These are phyloP conservation scores for Mus caroli DNA, from an alignment of 2,797 vertebrate species.

Conservation along the genomic window DNA sequence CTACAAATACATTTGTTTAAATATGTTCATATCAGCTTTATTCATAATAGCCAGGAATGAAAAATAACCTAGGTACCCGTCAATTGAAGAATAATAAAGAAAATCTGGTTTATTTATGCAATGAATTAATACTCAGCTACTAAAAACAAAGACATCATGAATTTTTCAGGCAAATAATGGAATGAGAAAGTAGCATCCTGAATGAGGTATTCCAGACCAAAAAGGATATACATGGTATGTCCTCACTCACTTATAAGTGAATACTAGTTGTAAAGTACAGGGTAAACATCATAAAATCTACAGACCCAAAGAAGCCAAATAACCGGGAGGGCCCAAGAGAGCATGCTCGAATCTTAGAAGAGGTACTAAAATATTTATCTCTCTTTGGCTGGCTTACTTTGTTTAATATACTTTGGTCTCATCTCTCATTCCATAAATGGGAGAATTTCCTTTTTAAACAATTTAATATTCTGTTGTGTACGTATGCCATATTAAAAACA, in stretches of 20 bases:
- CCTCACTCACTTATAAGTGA: not conserved
- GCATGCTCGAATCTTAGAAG: not conserved
- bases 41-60: not conserved
- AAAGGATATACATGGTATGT: not conserved
- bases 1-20: not conserved
- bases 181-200: not conserved
- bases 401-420: not conserved
- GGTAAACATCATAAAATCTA: not conserved
- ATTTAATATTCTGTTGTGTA: not conserved
- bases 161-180: not conserved
- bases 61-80: not conserved
- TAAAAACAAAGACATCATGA: not conserved
- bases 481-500: not conserved
- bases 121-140: not conserved
- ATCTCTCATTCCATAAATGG: not conserved
- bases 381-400: not conserved
- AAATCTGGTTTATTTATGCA: not conserved
- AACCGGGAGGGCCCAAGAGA: not conserved
- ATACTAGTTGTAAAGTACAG: not conserved
- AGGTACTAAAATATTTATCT: not conserved
- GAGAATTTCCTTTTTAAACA: not conserved
- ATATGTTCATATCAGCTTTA: not conserved
- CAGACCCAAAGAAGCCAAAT: not conserved
- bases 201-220: not conserved
- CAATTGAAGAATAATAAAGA: not conserved